Percentiles rank a stretch among this genome's conserved stretches.
phyloP scores from a whole-genome alignment of 2,888 invertebrate genomes.

The Lithodes maja region DNA sequence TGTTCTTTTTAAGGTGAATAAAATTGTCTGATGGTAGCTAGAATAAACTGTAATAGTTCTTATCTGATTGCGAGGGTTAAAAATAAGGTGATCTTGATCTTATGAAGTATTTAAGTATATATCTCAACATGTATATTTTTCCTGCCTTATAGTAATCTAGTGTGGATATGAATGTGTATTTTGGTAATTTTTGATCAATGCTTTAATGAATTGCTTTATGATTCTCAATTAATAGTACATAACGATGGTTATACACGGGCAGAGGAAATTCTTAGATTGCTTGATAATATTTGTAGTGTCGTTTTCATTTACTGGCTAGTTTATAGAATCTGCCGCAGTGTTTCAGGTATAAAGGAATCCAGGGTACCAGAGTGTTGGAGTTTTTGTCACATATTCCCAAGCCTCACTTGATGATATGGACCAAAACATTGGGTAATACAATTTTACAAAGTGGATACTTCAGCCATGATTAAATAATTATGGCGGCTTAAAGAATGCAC shows the following conservation, averaged over 20 bases:
- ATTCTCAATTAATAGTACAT: constrained; percentile 1
- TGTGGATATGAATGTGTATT: background rate
- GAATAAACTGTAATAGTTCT: too few species aligned
- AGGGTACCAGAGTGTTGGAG: background rate
- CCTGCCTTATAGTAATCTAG: background rate
- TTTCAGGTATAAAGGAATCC: constrained; percentile 17
- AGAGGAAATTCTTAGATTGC: background rate
- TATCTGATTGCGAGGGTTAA: too few species aligned
- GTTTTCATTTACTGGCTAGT: background rate
- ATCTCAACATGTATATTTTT: background rate
- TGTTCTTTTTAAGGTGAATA: too few species aligned
- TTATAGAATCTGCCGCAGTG: background rate
- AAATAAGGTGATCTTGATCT: background rate
- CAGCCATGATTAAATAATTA: too few species aligned
- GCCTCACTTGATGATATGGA: background rate
- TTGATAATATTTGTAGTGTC: background rate
- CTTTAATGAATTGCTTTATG: background rate
- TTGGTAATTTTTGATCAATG: background rate
- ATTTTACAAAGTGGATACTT: too few species aligned
- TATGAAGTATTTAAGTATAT: background rate
- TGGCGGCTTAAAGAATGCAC: too few species aligned
- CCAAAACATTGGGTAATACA: too few species aligned
- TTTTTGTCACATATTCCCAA: background rate
- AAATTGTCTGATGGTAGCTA: too few species aligned
- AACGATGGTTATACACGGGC: background rate